These are phyloP conservation scores for Temnothorax curvispinosus DNA, from an alignment of 1,140 invertebrate species.

Conservation along the genomic window DNA sequence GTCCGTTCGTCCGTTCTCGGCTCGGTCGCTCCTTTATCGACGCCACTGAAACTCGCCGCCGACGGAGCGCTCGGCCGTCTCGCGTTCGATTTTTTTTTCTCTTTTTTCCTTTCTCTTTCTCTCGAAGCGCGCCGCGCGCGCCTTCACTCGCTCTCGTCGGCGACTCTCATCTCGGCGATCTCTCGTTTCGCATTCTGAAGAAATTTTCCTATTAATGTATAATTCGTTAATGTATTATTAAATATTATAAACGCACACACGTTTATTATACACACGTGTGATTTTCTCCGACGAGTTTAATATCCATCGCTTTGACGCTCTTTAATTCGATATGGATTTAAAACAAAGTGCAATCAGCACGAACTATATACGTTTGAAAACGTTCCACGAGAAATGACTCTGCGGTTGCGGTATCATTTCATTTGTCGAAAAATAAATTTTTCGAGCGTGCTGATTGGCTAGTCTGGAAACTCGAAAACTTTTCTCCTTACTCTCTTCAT, in stretches of 20 bases:
- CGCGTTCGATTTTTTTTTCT: neutral
- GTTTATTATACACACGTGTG: neutral
- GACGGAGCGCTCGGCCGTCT: too few species aligned
- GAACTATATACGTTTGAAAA: neutral
- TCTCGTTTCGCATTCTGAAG: neutral
- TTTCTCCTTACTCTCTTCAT: neutral
- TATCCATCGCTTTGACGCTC: neutral
- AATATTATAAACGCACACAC: neutral
- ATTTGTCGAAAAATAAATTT: neutral
- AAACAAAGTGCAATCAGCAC: neutral
- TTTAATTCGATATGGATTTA: too few species aligned
- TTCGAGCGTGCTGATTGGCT: neutral
- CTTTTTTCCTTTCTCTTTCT: neutral
- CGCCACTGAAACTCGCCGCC: neutral
- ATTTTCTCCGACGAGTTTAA: neutral
- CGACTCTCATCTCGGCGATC: neutral
- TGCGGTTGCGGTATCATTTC: too few species aligned
- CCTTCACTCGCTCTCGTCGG: neutral
- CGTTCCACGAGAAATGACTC: neutral
- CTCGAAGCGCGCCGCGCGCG: too few species aligned
- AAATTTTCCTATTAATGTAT: neutral
- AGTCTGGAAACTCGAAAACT: neutral
- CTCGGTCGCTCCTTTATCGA: slow-evolving; percentile 23
- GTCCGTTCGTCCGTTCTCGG: neutral
- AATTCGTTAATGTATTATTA: neutral